Evolutionary conservation across 2,888 invertebrate genomes (phyloP), one percentile per base, ranked within the genome.

Genomic region (Sclerodermus sp.): DNA sequence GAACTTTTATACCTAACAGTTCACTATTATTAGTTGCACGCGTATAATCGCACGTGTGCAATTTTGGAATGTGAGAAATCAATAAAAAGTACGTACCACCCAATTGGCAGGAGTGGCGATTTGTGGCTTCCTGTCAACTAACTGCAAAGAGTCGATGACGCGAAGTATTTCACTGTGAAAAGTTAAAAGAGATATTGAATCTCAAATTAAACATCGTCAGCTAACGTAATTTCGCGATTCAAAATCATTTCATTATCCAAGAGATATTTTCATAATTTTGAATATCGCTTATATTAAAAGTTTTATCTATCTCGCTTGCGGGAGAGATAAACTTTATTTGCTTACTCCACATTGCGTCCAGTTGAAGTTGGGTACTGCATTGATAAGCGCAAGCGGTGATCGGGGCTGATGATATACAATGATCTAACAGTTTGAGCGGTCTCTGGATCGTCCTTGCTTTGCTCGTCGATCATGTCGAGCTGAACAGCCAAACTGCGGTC

Each of bases 31-130:
- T n/a, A n/a, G n/a, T n/a, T n/a, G n/a, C n/a, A n/a, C n/a, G n/a
- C n/a, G n/a, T n/a, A n/a, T n/a, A n/a, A n/a, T n/a, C n/a, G n/a
- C n/a, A n/a, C n/a, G n/a, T n/a, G n/a, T n/a, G n/a, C n/a, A 23
- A 23, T 5, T 23, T 5, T 5, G 23, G 4, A 23, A 23, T 23
- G 23, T 23, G 8, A 23, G 23, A 23, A 13, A 34, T 34, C 4
- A 34, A 34, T 34, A 42, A 39, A 2, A 37, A 9, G 47, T 34
- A 78, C 82, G 80, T 79, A 90, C 90, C 79, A 85, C 83, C 93
- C 94, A 94, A 75, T 92, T 88, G 17, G 87, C 93, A 15, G 93
- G 93, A 3, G 93, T 94, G 8, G 92, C 93, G 49, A 91, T 83
- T 52, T 88, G 81, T 62, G 88, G 87, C 47, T 84, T 79, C 49